These are phyloP conservation scores for Catostomus latipinnis DNA, from an alignment of 2,797 vertebrate genomes.

Conservation along the genomic window DNA sequence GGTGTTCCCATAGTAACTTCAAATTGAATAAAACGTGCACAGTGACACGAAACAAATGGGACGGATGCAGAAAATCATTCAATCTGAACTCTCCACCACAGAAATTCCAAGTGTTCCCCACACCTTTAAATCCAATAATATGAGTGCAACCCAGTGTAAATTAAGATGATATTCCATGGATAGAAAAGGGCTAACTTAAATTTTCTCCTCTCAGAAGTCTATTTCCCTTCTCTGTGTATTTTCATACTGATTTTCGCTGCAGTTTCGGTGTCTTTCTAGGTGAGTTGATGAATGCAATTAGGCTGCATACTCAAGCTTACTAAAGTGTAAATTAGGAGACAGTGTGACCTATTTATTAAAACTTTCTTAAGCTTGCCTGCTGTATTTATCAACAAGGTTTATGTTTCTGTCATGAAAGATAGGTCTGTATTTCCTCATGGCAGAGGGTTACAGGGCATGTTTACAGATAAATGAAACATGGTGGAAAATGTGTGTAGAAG, in stretches of 20 bases:
- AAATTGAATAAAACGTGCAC: slow-evolving; percentile 18
- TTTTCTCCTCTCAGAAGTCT: slow-evolving; percentile 34
- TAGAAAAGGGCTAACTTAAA: neutral
- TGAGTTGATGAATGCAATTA: slow-evolving; percentile 10
- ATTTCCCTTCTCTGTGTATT: slow-evolving; percentile 54
- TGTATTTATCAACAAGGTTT: neutral
- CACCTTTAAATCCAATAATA: slow-evolving; percentile 43
- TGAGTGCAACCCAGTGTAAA: neutral
- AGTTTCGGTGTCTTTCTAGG: no score
- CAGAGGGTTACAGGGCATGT: neutral
- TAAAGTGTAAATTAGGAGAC: neutral
- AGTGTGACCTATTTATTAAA: slow-evolving; percentile 2
- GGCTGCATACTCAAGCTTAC: slow-evolving; percentile 2
- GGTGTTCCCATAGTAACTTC: slow-evolving; percentile 57
- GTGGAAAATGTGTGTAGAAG: no score
- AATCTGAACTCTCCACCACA: slow-evolving; percentile 19
- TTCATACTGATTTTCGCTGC: slow-evolving; percentile 63
- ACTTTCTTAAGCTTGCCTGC: slow-evolving; percentile 2
- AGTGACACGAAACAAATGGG: neutral
- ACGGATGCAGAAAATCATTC: slow-evolving; percentile 38
- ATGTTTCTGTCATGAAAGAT: slow-evolving; percentile 23
- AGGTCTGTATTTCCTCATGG: neutral
- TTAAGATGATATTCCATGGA: slow-evolving; percentile 12
- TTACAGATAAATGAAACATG: no score
- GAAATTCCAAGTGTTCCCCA: slow-evolving; percentile 46